phyloP scores from a whole-genome alignment of 1,140 invertebrate genomes.

The Drosophila pallidifrons region DNA sequence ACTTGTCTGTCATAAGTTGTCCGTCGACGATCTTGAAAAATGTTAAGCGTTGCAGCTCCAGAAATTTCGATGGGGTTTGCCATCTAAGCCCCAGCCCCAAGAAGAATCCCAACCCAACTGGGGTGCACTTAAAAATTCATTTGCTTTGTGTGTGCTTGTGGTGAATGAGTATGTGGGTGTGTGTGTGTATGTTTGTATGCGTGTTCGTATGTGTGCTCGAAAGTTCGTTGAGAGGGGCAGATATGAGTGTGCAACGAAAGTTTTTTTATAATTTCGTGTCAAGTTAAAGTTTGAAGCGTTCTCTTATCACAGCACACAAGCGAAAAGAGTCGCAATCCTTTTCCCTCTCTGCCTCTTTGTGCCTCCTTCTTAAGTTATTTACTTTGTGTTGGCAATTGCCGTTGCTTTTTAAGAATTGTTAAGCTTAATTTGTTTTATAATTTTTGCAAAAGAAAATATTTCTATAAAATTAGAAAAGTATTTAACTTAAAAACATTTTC shows the following conservation, averaged over 20 bases:
- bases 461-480: too few relatives aligned
- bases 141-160: slow-evolving; percentile 44
- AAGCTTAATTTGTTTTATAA: too few relatives aligned
- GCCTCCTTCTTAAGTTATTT: not conserved
- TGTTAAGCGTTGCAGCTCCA: slow-evolving; percentile 42
- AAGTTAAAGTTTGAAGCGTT: slow-evolving; percentile 27
- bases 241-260: slow-evolving; percentile 30
- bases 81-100: slow-evolving; percentile 5
- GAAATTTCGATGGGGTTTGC: slow-evolving; percentile 15
- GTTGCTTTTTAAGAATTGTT: too few relatives aligned
- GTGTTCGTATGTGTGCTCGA: slow-evolving; percentile 14
- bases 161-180: not conserved
- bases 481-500: too few relatives aligned
- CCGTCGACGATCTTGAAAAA: slow-evolving; percentile 46
- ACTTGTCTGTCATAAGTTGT: slow-evolving; percentile 58
- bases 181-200: slow-evolving; percentile 21
- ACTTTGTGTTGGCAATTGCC: too few relatives aligned
- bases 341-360: not conserved
- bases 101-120: slow-evolving; percentile 13
- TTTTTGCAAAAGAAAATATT: too few relatives aligned
- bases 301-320: slow-evolving; percentile 28
- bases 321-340: not conserved
- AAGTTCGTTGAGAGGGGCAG: slow-evolving; percentile 20
- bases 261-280: slow-evolving; percentile 55
- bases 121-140: slow-evolving; percentile 65